Percentiles rank a stretch among this genome's conserved stretches.
Conservation (phyloP, 2,797 vertebrate genomes). For the Oreochromis mossambicus region DNA sequence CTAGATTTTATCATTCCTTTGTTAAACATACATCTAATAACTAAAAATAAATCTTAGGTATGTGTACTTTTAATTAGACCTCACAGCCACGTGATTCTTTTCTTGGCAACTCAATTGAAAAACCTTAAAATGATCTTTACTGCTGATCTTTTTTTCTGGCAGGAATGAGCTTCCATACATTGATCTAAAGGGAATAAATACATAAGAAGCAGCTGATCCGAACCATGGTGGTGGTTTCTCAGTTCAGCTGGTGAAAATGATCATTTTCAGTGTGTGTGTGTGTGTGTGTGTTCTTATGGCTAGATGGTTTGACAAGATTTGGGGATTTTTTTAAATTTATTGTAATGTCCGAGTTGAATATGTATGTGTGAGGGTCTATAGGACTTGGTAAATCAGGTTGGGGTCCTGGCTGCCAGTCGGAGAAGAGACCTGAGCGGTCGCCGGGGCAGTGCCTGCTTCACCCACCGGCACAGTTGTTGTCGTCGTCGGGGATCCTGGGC, state of each 20-base stretch:
- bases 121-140: not conserved
- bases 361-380: conserved; percentile 70
- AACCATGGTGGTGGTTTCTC: not conserved
- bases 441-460: conserved; percentile 54
- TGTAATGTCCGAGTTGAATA: not conserved
- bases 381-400: conserved; percentile 85
- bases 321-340: not conserved
- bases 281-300: not conserved
- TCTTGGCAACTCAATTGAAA: not conserved
- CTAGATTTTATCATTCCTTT: not conserved
- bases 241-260: not conserved
- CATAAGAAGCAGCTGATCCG: not conserved
- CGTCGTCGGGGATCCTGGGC: conserved; percentile 72
- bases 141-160: not conserved
- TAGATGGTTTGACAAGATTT: not conserved
- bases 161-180: not conserved
- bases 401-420: conserved; percentile 73
- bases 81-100: accelerated
- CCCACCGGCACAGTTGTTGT: not conserved
- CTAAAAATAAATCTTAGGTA: not conserved
- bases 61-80: not conserved
- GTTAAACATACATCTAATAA: not conserved
- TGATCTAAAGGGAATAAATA: not conserved
- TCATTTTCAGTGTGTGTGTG: not conserved
- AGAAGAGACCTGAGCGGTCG: conserved; percentile 62